Evolutionary conservation across 2,888 invertebrate genomes (phyloP).

Genomic region (Drosophila incognita): DNA sequence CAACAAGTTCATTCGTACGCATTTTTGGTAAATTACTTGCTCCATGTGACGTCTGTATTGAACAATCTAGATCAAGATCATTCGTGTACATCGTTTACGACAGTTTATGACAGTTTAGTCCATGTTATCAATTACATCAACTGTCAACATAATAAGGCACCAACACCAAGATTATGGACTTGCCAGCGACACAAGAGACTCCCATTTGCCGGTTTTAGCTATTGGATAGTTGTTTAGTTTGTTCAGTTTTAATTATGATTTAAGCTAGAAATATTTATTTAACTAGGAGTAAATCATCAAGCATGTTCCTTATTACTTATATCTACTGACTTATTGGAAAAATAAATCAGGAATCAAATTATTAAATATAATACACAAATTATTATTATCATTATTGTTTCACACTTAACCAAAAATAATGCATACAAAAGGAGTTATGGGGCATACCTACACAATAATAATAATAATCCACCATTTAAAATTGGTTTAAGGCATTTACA

Average conservation of each 20-base stretch:
- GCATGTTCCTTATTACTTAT: not conserved
- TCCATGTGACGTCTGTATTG: conserved; percentile 77
- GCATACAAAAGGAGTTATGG: not conserved
- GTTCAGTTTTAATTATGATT: conserved; percentile 19
- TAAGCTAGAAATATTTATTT: not conserved
- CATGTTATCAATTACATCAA: conserved; percentile 70
- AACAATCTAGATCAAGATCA: conserved; percentile 77
- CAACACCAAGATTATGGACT: conserved; percentile 26
- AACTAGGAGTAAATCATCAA: not conserved
- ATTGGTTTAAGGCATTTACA: conserved; percentile 5
- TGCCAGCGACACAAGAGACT: conserved; percentile 20
- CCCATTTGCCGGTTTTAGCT: conserved; percentile 14
- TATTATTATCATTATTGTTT: not conserved
- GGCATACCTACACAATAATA: not conserved
- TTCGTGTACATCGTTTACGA: conserved; percentile 59
- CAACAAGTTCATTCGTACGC: conserved; percentile 74
- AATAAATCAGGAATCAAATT: not conserved
- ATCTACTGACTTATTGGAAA: not conserved
- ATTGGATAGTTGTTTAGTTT: not conserved
- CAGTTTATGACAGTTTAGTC: conserved; percentile 75
- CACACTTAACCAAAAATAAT: not conserved
- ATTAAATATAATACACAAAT: not conserved
- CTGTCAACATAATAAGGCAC: conserved; percentile 57
- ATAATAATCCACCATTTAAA: not conserved
- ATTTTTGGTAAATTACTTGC: conserved; percentile 78